Percentiles rank a stretch among this genome's conserved stretches.
Evolutionary conservation across 2,888 invertebrate species (phyloP).

Genomic region (Phengaris alcon): DNA sequence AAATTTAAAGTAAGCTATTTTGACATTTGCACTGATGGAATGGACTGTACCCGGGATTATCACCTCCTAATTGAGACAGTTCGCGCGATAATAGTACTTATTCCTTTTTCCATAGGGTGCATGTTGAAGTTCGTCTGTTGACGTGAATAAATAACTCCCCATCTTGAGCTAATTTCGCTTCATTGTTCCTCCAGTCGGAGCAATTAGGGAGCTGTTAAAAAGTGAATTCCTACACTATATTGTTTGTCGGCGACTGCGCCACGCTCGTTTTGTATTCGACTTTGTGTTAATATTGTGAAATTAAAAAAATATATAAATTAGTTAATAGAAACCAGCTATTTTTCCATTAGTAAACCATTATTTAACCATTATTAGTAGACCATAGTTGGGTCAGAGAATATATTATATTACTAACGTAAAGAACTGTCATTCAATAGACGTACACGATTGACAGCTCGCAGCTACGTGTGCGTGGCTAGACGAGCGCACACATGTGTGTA

Average conservation of each 20-base stretch:
- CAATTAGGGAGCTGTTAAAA: constrained; percentile 5
- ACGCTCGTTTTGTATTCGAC: neutral
- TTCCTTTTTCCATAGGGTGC: neutral
- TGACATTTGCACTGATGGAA: no score
- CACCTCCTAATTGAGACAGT: neutral
- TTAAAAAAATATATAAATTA: no score
- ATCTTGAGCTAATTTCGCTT: constrained; percentile 6
- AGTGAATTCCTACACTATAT: neutral
- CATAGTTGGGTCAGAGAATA: no score
- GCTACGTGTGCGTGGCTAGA: no score
- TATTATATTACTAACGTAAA: no score
- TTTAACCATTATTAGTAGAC: no score
- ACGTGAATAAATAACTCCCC: neutral
- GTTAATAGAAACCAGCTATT: no score
- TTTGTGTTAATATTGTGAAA: neutral
- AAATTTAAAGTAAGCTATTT: no score
- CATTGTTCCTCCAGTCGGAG: neutral
- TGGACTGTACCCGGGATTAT: neutral
- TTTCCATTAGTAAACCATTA: no score
- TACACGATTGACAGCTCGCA: no score
- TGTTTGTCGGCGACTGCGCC: neutral
- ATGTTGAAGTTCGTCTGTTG: neutral
- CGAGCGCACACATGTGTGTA: no score
- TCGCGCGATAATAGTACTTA: neutral
- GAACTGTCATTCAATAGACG: no score